Evolutionary conservation across 2,888 invertebrate genomes (phyloP), one percentile per base, ranked within the genome.

Genomic region (Carterocephalus palaemon): DNA sequence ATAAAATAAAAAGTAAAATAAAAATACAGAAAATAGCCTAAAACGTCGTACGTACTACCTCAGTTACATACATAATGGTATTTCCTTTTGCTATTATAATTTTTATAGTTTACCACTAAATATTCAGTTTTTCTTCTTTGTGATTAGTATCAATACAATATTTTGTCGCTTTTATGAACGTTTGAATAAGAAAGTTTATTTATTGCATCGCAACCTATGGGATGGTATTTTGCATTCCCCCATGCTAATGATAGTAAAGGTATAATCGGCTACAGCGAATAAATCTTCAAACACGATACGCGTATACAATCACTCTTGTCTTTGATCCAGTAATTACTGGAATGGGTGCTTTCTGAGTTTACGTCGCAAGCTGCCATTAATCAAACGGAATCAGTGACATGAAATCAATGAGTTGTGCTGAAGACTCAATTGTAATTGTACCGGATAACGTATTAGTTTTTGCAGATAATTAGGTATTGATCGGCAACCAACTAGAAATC

Each of bases 341-440:
- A 71, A 69, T 67, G 64, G 61, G 63, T 65, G 64, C 60, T 62
- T 66, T 63, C 64, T 60, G 57, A 59, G 60, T 20, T 33, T 34
- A 42, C 41, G 41, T 34, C 55, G 50, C 52, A 47, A 48, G n/a
- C n/a, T 46, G 47, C 55, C 63, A 79, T 79, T 66, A 74, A 79
- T 79, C 77, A 75, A 54, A 50, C n/a, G 46, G 52, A 58, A 78
- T 75, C 79, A 71, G 65, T 56, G 68, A 70, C 65, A 56, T 59
- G 54, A 56, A 70, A 72, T 76, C 76, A 64, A 71, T 71, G 60
- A 57, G 55, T 46, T 47, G 49, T 46, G 49, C 51, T 42, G 42
- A 34, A 42, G 42, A 34, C 15, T 46, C 31, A 38, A 51, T 53
- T 49, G 51, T 41, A 48, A 42, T 48, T 52, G 51, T 52, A 49